Evolutionary conservation across 2,888 invertebrate species (phyloP), one percentile per base, ranked within the genome.

Genomic region (Cosmopolites sordidus): DNA sequence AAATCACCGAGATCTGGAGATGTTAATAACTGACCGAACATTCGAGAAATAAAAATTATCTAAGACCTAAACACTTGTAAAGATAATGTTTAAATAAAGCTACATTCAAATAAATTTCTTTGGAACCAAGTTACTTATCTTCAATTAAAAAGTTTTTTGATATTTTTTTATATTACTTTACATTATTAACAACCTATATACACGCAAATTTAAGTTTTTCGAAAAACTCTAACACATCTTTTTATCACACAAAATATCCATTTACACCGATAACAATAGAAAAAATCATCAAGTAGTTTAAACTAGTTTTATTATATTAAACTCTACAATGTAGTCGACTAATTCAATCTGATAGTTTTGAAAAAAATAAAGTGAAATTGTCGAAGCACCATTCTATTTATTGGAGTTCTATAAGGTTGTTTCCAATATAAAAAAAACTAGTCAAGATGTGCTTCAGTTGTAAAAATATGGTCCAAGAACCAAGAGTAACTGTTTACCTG

Each of bases 211-310:
- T 12, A 5, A 33, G 11, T 33, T 4, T 12, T 33, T 12, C 12
- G 2, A 5, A n/a, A 33, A 33, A 33, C 11, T n/a, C 12, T 33
- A 33, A 33, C n/a, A 33, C 4, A 6, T 33, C 33, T 33, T 22
- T 22, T 6, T 33, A 33, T 12, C 11, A 33, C 33, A 33, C 4
- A 12, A 33, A 12, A 33, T n/a, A 33, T 33, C 4, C 33, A 48
- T 42, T 48, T 53, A 53, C 44, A 56, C 51, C 39, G 41, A 45
- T 56, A 56, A 56, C 55, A 56, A 48, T 48, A 48, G 51, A 54
- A 50, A 42, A 49, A n/a, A n/a, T n/a, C n/a, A 22, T 8, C 22
- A 22, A 22, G 8, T 22, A 33, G 5, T 5, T n/a, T 33, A 9
- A 9, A 12, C 33, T 33, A 33, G n/a, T 33, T 22, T 22, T 22